Evolutionary conservation across 2,113 vertebrate species (phyloP).

Genomic region (Odontesthes bonariensis): DNA sequence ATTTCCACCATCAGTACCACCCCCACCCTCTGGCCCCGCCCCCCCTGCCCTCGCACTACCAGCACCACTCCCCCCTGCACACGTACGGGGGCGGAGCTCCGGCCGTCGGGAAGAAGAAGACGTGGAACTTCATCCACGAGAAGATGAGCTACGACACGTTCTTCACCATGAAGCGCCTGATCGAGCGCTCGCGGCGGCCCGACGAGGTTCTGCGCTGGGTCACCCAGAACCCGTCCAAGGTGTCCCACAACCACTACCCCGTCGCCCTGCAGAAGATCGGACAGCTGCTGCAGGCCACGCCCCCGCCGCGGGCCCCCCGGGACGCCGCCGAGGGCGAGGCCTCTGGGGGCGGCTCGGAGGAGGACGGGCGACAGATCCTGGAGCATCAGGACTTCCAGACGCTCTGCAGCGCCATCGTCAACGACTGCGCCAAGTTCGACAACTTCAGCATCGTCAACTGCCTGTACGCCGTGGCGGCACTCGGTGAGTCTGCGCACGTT

Average conservation of each 20-base stretch:
- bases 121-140: constrained; percentile 90
- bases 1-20: constrained; percentile 73
- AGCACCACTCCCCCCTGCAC: constrained; percentile 67
- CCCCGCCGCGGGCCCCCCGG: background rate
- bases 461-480: constrained; percentile 88
- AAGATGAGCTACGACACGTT: constrained; percentile 93
- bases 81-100: constrained; percentile 27
- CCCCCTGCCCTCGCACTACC: constrained; percentile 63
- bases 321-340: background rate
- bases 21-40: constrained; percentile 66
- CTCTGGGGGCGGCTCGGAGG: constrained; percentile 12
- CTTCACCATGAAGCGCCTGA: constrained; percentile 92
- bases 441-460: constrained; percentile 94
- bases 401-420: constrained; percentile 88
- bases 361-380: constrained; percentile 73
- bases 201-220: constrained; percentile 95
- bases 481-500: constrained; percentile 82
- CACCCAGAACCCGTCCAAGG: constrained; percentile 92
- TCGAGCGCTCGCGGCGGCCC: constrained; percentile 88
- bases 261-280: constrained; percentile 91
- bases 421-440: constrained; percentile 90
- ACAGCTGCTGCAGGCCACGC: constrained; percentile 85
- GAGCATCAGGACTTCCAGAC: constrained; percentile 89
- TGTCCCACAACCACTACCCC: constrained; percentile 91
- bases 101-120: constrained; percentile 79